Conservation (phyloP, 2,113 vertebrate genomes). For the Cyanocitta stelleri region DNA sequence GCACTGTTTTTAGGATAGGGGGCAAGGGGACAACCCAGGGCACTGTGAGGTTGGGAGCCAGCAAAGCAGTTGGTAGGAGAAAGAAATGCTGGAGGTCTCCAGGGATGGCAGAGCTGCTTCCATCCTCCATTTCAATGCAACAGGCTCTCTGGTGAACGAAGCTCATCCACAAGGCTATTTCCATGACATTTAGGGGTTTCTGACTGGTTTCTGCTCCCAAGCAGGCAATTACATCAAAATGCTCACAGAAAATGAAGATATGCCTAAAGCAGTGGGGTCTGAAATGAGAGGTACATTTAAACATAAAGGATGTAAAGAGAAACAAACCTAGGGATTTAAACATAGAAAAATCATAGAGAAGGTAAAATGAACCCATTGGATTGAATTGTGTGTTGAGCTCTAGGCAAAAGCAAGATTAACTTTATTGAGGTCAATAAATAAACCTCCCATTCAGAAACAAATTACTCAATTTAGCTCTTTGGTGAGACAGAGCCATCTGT, state of each 20-base stretch:
- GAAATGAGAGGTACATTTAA: neutral
- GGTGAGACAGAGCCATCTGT: slow-evolving; percentile 55
- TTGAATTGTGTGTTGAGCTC: neutral
- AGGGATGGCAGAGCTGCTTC: neutral
- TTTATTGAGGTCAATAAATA: slow-evolving; percentile 57
- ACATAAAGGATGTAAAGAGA: neutral
- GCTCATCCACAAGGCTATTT: neutral
- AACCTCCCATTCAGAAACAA: slow-evolving; percentile 30
- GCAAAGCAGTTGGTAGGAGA: neutral
- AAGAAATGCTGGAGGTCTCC: neutral
- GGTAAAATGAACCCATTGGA: neutral
- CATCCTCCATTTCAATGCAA: neutral
- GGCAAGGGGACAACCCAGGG: neutral
- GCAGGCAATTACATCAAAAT: neutral
- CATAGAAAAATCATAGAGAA: neutral
- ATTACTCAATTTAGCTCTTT: slow-evolving; percentile 51
- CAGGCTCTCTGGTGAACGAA: neutral
- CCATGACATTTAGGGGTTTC: neutral
- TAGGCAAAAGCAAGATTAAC: slow-evolving; percentile 15
- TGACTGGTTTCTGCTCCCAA: neutral
- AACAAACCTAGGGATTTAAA: neutral
- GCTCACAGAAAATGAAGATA: neutral
- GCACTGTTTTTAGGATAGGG: neutral
- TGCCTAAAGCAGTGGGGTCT: neutral
- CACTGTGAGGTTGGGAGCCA: neutral